Base-by-base conservation (phyloP, 2,113 vertebrate genomes). In the Apus apus region DNA sequence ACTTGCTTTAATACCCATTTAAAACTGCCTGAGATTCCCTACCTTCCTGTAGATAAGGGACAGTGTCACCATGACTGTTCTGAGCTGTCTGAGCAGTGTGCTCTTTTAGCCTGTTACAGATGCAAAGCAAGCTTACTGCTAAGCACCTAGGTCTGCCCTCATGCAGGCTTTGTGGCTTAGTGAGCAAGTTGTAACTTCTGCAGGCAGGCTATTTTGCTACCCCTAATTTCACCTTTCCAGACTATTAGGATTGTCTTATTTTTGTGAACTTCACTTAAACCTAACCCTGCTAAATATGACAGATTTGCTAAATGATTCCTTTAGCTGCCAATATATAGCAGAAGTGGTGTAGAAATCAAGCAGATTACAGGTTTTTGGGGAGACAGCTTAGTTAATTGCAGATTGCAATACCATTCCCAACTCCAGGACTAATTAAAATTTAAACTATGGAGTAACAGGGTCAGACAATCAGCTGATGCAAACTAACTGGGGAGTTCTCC, bases 361-460 rank as follows among this genome's bases (percentile, higher is more conserved):
- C 9, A 32, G 15, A 73, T 40, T 23, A 15, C 48, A 77, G 29
- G 4, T 36, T 93, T 83, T 51, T 6, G 5, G 16, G 43, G n/a
- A 82, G 21, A 61, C 2, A 67, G 4, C 2, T 51, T 66, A 30
- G 29, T 79, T 79, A 77, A 76, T 61, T 45, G 36, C 14, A 72
- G 17, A 21, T 73, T 78, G 40, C 32, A 56, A 30, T 48, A 43
- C 3, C 30, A 45, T 84, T 80, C 30, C 62, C 23, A 64, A 26
- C 18, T 90, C 43, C 23, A 60, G 4, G 26, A 53, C 13, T 84
- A 85, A 85, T 89, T 92, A 81, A 81, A 87, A 89, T 45, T 50
- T 82, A 57, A 84, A 68, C 50, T 58, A 8, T 29, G 8, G 3
- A 51, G 62, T 65, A 68, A 46, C 17, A 80, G 29, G 17, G 27